Evolutionary conservation across 2,888 invertebrate species (phyloP), one percentile per base, ranked within the genome.

Genomic region (Drosophila borborema): DNA sequence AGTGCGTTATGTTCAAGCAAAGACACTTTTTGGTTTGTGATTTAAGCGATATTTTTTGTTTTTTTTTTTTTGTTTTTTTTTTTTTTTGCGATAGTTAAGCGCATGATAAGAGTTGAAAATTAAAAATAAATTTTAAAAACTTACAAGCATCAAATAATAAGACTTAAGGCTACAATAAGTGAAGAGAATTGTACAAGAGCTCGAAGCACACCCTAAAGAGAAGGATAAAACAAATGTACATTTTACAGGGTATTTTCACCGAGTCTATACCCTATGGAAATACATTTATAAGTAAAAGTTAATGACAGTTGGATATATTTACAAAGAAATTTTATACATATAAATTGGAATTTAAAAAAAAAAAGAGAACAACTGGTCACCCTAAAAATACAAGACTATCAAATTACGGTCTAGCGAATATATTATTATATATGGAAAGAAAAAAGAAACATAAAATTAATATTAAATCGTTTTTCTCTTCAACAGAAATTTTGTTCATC

Each of bases 1-100:
- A 48, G 56, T 76, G 77, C 72, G 59, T 82, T 82, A 89, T 72
- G 55, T 86, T 86, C 71, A 86, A 64, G 85, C 83, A 76, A 48
- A 76, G 69, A 72, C 69, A 80, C 86, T 86, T 55, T 54, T 55
- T 54, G 75, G 40, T 51, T 72, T 74, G 63, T 78, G 64, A 70
- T 73, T 73, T 54, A 31, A 58, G 58, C 67, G 46, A 67, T 23
- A 41, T 51, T 46, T 61, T 36, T 16, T 43, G 16, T 43, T 58
- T n/a, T 16, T 31, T 55, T 49, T 67, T 53, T 58, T n/a, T 16
- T 31, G 51, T 49, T 67, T 53, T 54, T 58, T 28, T 28, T 28
- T 28, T 28, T 34, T 2, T 12, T 65, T 54, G 55, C 51, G 54
- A 54, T 43, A 48, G 48, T 59, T 41, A 60, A 56, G 72, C 63